Evolutionary conservation across 2,113 vertebrate genomes (phyloP).

Genomic region (Ginglymostoma cirratum): DNA sequence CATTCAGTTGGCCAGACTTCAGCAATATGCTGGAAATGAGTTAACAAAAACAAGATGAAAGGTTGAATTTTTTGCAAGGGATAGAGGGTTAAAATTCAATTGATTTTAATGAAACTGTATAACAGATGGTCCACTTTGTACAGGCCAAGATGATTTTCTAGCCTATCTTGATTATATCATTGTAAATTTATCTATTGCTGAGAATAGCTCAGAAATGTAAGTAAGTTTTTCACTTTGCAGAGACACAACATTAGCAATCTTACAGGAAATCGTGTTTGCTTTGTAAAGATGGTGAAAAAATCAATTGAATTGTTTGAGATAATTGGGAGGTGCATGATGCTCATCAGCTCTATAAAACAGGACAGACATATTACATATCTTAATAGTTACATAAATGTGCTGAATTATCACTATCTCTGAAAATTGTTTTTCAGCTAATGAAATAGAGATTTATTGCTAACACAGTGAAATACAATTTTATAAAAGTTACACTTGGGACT

Average conservation of each 20-base stretch:
- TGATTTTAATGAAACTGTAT: neutral
- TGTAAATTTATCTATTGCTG: neutral
- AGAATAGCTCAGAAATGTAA: neutral
- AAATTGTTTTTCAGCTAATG: neutral
- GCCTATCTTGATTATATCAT: neutral
- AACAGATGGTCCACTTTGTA: neutral
- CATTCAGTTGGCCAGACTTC: neutral
- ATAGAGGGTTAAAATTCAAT: neutral
- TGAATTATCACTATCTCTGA: neutral
- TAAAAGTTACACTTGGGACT: neutral
- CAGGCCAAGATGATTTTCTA: neutral
- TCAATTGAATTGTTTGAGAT: neutral
- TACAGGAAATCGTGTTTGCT: neutral
- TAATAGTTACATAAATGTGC: neutral
- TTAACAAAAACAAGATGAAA: slow-evolving; percentile 12
- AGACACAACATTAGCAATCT: neutral
- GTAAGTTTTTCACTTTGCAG: neutral
- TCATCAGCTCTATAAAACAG: neutral
- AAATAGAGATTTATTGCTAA: neutral
- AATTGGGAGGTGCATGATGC: neutral
- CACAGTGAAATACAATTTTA: neutral
- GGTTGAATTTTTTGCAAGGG: neutral
- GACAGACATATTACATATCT: neutral
- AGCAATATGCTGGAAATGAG: neutral
- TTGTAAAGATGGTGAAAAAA: no score